Evolutionary conservation across 2,888 invertebrate species (phyloP).

Genomic region (Liopterus haemorrhoidalis): DNA sequence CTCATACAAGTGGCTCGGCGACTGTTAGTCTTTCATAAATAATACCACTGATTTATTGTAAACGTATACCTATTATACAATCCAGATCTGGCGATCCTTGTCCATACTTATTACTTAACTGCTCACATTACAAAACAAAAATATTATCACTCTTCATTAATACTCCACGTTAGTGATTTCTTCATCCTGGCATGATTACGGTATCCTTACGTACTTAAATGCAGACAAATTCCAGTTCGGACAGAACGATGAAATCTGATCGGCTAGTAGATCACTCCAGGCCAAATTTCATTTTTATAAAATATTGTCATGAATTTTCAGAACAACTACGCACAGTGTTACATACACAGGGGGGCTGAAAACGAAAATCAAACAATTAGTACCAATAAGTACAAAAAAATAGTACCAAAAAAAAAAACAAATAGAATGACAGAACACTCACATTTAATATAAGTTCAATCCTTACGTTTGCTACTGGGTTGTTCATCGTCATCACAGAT

Average conservation of each 20-base stretch:
- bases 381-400: too few species aligned
- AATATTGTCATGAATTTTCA: constrained; percentile 8
- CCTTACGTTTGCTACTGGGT: constrained; percentile 32
- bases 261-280: not conserved
- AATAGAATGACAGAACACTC: constrained; percentile 5
- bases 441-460: constrained; percentile 13
- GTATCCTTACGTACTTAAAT: not conserved
- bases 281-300: not conserved
- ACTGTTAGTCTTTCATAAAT: constrained; percentile 3
- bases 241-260: not conserved
- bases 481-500: constrained; percentile 45
- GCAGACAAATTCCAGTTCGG: constrained; percentile 1
- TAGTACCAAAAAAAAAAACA: not conserved
- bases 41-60: constrained; percentile 3
- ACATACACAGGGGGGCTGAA: too few species aligned
- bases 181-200: constrained; percentile 4
- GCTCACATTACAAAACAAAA: not conserved
- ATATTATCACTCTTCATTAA: constrained; percentile 16
- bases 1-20: constrained; percentile 2
- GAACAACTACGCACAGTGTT: too few species aligned
- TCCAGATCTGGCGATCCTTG: not conserved
- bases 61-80: not conserved
- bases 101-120: not conserved
- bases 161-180: constrained; percentile 16
- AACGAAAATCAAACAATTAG: too few species aligned